Evolutionary conservation across 2,888 invertebrate species (phyloP).

Genomic region (Acutogordius australiensis): DNA sequence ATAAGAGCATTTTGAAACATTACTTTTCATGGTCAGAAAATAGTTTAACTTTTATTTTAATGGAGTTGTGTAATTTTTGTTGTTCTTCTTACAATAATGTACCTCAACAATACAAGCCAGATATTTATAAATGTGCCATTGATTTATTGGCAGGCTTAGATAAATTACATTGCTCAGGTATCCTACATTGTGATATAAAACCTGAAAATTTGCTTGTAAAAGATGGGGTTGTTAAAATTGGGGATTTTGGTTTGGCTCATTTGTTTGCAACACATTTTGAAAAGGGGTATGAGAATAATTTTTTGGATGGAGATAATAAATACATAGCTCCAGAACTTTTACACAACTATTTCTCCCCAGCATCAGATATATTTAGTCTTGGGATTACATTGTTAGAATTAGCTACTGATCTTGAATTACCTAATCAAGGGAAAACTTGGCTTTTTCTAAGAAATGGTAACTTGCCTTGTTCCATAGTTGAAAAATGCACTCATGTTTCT

Average conservation of each 20-base stretch:
- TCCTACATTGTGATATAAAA: constrained; percentile 46
- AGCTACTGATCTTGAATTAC: constrained; percentile 38
- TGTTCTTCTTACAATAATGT: neutral
- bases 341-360: constrained; percentile 34
- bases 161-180: constrained; percentile 36
- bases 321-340: constrained; percentile 44
- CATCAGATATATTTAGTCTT: constrained; percentile 42
- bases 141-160: constrained; percentile 28
- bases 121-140: neutral
- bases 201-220: constrained; percentile 43
- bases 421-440: constrained; percentile 38
- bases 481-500: neutral
- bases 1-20: neutral
- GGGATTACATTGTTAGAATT: constrained; percentile 42
- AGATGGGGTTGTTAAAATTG: constrained; percentile 37
- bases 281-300: neutral
- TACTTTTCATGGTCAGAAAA: constrained; percentile 1
- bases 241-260: constrained; percentile 41
- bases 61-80: constrained; percentile 8
- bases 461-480: constrained; percentile 23
- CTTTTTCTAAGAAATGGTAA: constrained; percentile 33
- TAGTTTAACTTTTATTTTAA: neutral
- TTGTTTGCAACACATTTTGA: neutral
- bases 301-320: constrained; percentile 40
- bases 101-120: neutral